Conservation (phyloP, 2,888 invertebrate genomes). For the Neelides folsomi region DNA sequence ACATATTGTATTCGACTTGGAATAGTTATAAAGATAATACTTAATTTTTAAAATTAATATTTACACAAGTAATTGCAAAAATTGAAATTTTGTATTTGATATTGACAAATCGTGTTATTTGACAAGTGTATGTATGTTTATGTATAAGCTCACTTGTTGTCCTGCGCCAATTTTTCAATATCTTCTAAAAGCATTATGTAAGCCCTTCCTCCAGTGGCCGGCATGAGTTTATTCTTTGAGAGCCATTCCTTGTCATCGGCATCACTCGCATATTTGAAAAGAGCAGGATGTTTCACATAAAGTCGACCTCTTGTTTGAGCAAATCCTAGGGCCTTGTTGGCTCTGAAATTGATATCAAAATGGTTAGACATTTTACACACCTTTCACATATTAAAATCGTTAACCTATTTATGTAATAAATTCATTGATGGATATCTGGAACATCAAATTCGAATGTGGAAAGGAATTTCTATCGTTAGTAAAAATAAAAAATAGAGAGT, state of each 20-base stretch:
- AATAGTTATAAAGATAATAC: neutral
- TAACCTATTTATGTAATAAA: too few relatives aligned
- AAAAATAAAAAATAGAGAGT: neutral
- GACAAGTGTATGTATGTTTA: too few relatives aligned
- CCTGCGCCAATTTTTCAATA: conserved; percentile 57
- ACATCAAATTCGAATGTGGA: neutral
- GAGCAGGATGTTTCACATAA: conserved; percentile 61
- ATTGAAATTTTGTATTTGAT: conserved; percentile 1
- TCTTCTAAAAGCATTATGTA: conserved; percentile 66
- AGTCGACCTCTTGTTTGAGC: conserved; percentile 61
- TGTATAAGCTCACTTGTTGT: conserved; percentile 49
- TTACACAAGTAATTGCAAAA: neutral
- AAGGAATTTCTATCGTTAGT: neutral
- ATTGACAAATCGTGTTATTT: neutral
- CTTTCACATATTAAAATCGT: too few relatives aligned
- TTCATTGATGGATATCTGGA: too few relatives aligned
- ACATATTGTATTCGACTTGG: neutral
- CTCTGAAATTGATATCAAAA: too few relatives aligned
- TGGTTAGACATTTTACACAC: too few relatives aligned
- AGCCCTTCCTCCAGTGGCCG: conserved; percentile 64
- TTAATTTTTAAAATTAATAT: neutral
- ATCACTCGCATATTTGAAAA: conserved; percentile 64
- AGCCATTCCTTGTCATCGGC: conserved; percentile 70
- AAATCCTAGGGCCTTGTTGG: conserved; percentile 57
- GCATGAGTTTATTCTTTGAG: conserved; percentile 58